These are phyloP conservation scores for Bos indicus DNA, from an alignment of 2,113 vertebrate genomes.

Conservation along the genomic window DNA sequence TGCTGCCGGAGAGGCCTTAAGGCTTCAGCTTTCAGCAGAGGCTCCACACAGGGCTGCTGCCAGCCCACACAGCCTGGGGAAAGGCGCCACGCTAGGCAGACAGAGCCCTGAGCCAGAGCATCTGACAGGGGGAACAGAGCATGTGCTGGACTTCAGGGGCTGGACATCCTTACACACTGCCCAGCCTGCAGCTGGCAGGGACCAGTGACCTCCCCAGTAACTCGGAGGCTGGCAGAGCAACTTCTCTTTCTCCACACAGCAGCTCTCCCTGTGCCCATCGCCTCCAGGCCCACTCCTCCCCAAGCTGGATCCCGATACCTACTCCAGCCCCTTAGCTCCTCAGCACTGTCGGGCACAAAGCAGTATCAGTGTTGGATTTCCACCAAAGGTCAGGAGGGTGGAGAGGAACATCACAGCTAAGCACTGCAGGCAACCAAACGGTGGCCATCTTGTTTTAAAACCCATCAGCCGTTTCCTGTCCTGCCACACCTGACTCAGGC, in stretches of 20 bases:
- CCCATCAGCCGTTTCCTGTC: not conserved
- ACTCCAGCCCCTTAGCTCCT: not conserved
- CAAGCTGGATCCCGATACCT: not conserved
- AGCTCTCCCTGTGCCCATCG: not conserved
- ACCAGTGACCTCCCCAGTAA: not conserved
- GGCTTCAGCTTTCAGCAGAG: not conserved
- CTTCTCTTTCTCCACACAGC: not conserved
- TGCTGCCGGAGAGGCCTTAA: not conserved
- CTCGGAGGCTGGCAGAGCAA: not conserved
- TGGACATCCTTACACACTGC: not conserved
- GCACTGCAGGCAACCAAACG: rapidly evolving
- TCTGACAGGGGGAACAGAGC: not conserved
- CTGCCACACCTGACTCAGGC: not conserved
- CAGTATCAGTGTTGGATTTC: not conserved
- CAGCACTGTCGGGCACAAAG: not conserved
- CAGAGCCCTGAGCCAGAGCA: not conserved
- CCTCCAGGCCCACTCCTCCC: not conserved
- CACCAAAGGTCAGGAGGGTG: not conserved
- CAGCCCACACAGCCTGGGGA: not conserved
- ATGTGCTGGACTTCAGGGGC: not conserved
- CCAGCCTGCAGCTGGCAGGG: not conserved
- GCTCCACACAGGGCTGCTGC: not conserved
- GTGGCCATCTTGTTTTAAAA: not conserved
- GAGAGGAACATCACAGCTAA: not conserved
- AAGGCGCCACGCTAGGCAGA: not conserved